Conservation (phyloP, 2,888 invertebrate genomes). For the Notodonta dromedarius region DNA sequence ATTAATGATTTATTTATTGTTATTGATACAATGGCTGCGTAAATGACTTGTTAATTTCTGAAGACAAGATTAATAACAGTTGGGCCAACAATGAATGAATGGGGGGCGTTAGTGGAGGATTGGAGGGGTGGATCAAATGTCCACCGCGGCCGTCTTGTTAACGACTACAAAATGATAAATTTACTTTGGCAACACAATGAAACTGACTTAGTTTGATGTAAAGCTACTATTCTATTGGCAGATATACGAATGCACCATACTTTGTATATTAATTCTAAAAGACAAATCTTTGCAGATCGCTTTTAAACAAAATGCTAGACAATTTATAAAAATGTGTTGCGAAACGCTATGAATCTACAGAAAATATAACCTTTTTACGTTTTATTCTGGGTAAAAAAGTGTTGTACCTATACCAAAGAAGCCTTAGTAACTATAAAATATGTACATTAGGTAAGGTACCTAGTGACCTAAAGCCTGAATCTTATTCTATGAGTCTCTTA, state of each 20-base stretch:
- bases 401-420: too few species aligned
- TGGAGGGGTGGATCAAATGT: slow-evolving; percentile 54
- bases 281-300: too few species aligned
- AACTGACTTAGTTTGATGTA: slow-evolving; percentile 9
- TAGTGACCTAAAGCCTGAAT: too few species aligned
- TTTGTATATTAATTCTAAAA: neutral
- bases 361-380: too few species aligned
- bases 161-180: slow-evolving; percentile 68
- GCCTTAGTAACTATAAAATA: too few species aligned
- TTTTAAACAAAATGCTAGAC: too few species aligned
- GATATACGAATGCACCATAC: neutral
- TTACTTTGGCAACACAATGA: slow-evolving; percentile 63
- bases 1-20: slow-evolving; percentile 3
- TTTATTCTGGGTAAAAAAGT: too few species aligned
- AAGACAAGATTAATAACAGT: slow-evolving; percentile 8
- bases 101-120: slow-evolving; percentile 20
- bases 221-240: slow-evolving; percentile 4
- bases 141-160: slow-evolving; percentile 52
- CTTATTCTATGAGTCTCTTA: too few species aligned
- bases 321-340: too few species aligned
- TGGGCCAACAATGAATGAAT: slow-evolving; percentile 5
- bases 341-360: too few species aligned
- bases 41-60: slow-evolving; percentile 9
- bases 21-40: neutral
- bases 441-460: too few species aligned